Conservation (phyloP, 2,888 invertebrate genomes). For the Altica lythri region DNA sequence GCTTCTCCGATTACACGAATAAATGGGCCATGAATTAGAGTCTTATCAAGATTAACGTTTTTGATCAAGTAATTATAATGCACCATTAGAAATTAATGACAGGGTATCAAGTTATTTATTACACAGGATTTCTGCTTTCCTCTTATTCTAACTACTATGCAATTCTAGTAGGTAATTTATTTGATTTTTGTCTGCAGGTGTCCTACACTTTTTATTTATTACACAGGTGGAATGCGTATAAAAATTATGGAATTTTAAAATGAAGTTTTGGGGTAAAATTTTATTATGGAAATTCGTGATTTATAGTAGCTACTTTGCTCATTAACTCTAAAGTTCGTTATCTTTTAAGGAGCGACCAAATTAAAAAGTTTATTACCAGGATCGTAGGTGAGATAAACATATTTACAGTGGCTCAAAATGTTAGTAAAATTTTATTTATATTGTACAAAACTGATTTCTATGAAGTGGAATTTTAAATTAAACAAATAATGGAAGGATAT, state of each 20-base stretch:
- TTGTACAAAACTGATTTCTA: too few relatives aligned
- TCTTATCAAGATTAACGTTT: slow-evolving; percentile 15
- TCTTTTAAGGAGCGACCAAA: too few relatives aligned
- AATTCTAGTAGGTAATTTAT: slow-evolving; percentile 19
- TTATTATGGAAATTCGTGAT: too few relatives aligned
- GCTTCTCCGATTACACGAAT: slow-evolving; percentile 5
- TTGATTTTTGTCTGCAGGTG: slow-evolving; percentile 18
- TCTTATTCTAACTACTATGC: slow-evolving; percentile 16
- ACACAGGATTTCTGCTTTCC: slow-evolving; percentile 20
- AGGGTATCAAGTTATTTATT: slow-evolving; percentile 22
- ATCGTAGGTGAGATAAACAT: too few relatives aligned
- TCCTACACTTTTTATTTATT: slow-evolving; percentile 13
- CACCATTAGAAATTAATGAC: slow-evolving; percentile 22
- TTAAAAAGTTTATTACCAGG: too few relatives aligned
- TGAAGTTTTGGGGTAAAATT: too few relatives aligned
- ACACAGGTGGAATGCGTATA: slow-evolving; percentile 2
- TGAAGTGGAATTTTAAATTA: too few relatives aligned
- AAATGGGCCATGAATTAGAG: slow-evolving; percentile 20
- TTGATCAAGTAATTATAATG: slow-evolving; percentile 21
- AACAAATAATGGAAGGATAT: too few relatives aligned
- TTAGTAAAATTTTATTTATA: too few relatives aligned
- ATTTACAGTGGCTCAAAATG: too few relatives aligned
- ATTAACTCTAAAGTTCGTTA: too few relatives aligned
- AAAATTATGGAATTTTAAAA: slow-evolving; percentile 3
- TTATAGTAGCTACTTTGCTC: too few relatives aligned